Conservation (phyloP, 2,113 vertebrate genomes). For the human (Homo sapiens) region GRCh38 chr17:6530001-6530500, state of each 20-base stretch:
- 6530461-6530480: background rate
- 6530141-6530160: background rate
- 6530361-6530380: background rate
- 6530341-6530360: background rate
- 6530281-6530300: background rate
- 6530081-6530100: background rate
- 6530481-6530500: no score
- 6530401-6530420: background rate
- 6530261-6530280: background rate
- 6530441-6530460: background rate
- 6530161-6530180: background rate
- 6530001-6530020: background rate
- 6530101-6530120: background rate
- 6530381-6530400: background rate
- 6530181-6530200: no score
- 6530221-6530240: no score
- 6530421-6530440: background rate
- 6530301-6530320: background rate
- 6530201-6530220: background rate
- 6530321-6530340: background rate
- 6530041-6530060: background rate
- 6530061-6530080: background rate
- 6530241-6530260: rapidly evolving
- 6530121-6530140: background rate
- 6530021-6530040: background rate